Percentiles rank a stretch among this genome's conserved stretches.
Conservation (phyloP, 2,888 invertebrate species). For the Drosophila leonis region DNA sequence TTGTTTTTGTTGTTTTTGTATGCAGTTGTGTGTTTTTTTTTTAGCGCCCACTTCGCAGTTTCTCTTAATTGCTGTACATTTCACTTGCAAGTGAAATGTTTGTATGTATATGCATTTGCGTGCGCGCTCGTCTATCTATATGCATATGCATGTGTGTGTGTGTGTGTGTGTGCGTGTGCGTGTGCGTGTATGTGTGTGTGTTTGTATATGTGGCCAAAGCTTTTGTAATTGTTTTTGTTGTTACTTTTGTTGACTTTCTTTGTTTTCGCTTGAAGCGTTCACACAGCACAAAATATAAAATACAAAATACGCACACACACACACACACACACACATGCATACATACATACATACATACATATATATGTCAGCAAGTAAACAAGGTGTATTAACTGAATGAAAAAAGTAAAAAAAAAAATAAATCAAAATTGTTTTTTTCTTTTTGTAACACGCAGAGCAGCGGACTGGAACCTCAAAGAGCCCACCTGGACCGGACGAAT, state of each 20-base stretch:
- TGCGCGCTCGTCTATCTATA: not conserved
- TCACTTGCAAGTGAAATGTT: slow-evolving; percentile 28
- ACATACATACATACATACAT: not conserved
- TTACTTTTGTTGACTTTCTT: slow-evolving; percentile 48
- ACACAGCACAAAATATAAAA: slow-evolving; percentile 24
- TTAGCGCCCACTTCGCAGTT: slow-evolving; percentile 33
- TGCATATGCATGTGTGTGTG: not conserved
- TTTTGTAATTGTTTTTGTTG: slow-evolving; percentile 58
- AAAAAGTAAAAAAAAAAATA: not conserved
- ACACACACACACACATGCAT: slow-evolving; percentile 5
- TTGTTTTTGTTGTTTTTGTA: slow-evolving; percentile 38
- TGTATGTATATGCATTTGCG: slow-evolving; percentile 16
- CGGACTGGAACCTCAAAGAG: slow-evolving; percentile 98
- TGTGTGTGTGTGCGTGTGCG: not conserved
- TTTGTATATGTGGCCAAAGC: slow-evolving; percentile 23
- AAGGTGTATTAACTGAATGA: slow-evolving; percentile 22
- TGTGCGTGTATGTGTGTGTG: not conserved
- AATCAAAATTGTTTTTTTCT: no score
- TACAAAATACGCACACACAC: not conserved
- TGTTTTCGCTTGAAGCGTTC: slow-evolving; percentile 36
- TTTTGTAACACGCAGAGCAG: slow-evolving; percentile 90
- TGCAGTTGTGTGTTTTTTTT: slow-evolving; percentile 38
- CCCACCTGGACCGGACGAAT: slow-evolving; percentile 99
- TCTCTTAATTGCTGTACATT: slow-evolving; percentile 51
- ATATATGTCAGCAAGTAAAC: slow-evolving; percentile 4